Conservation (phyloP, 1,140 invertebrate species). For the Drosophila leontia region DNA sequence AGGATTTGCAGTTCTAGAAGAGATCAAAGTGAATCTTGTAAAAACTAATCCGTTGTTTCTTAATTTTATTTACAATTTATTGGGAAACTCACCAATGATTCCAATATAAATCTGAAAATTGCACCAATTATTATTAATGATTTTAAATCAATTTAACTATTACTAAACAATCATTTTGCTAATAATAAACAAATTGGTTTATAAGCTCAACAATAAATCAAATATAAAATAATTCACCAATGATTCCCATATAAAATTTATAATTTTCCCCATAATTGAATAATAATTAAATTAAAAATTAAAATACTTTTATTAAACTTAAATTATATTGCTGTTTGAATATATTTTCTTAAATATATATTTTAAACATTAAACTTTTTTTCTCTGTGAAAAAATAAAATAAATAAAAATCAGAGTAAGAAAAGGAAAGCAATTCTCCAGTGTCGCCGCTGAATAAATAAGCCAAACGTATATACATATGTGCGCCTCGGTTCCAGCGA, state of each 20-base stretch:
- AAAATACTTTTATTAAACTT: no score
- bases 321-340: not conserved
- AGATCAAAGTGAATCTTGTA: not conserved
- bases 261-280: no score
- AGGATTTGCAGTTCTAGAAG: fast-evolving
- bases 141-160: no score
- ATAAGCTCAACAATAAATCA: not conserved
- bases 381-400: constrained; percentile 8
- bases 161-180: no score
- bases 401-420: constrained; percentile 1
- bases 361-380: not conserved
- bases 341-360: not conserved
- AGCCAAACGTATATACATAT: constrained; percentile 25
- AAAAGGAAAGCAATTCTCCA: constrained; percentile 12
- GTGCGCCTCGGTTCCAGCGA: constrained; percentile 22
- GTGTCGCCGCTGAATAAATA: constrained; percentile 56
- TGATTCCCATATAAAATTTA: not conserved
- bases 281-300: no score
- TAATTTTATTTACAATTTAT: no score
- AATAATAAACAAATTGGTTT: not conserved
- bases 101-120: not conserved
- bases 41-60: no score
- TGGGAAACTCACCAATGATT: no score
- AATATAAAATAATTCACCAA: not conserved
- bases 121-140: not conserved